Conservation (phyloP, 1,140 invertebrate species). For the Drosophila nebulosa region DNA sequence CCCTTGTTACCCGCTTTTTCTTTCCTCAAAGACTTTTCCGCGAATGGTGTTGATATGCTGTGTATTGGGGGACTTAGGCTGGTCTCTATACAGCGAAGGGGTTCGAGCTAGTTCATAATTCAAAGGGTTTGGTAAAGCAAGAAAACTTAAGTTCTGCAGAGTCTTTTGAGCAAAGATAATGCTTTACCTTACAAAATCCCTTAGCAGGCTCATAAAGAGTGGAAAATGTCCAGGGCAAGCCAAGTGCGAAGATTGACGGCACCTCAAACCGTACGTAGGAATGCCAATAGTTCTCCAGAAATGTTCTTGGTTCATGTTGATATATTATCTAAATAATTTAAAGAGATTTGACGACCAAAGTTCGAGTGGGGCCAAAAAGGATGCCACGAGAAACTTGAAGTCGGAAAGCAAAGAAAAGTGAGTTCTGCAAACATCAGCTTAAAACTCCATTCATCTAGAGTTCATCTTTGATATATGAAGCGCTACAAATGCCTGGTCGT, state of each 20-base stretch:
- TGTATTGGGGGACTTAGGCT: background rate
- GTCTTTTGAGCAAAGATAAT: too few species aligned
- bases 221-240: too few species aligned
- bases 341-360: background rate
- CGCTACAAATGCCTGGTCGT: constrained; percentile 42
- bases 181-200: too few species aligned
- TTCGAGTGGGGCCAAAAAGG: background rate
- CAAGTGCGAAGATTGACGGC: too few species aligned
- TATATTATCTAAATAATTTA: constrained; percentile 1
- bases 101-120: background rate
- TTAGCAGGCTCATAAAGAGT: too few species aligned
- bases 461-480: constrained; percentile 53
- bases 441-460: constrained; percentile 10
- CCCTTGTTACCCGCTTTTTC: constrained; percentile 35
- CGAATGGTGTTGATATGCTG: background rate
- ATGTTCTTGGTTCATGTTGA: background rate
- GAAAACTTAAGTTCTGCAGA: too few species aligned
- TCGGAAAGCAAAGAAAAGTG: background rate
- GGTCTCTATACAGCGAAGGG: background rate
- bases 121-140: background rate
- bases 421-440: constrained; percentile 22
- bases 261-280: too few species aligned
- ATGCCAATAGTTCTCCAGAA: too few species aligned
- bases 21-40: constrained; percentile 11
- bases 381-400: too few species aligned